Evolutionary conservation across 1,140 invertebrate genomes (phyloP).

Genomic region (Sminthurides bifidus): DNA sequence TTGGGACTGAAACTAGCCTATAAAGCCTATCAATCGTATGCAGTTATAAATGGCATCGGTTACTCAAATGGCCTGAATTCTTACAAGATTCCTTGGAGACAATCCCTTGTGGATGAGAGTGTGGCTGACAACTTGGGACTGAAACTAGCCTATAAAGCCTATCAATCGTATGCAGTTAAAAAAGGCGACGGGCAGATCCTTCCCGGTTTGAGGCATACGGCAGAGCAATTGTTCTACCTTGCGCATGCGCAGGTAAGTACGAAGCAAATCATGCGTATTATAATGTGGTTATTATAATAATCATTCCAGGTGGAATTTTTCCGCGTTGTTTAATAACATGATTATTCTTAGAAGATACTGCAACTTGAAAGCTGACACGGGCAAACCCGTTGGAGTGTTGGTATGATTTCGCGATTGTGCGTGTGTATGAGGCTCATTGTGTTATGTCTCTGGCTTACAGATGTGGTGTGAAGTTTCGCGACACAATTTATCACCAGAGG

Average conservation of each 20-base stretch:
- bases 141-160: slow-evolving; percentile 36
- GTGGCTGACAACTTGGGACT: slow-evolving; percentile 45
- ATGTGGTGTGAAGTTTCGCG: slow-evolving; percentile 72
- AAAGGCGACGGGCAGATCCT: slow-evolving; percentile 36
- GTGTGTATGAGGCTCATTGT: slow-evolving; percentile 53
- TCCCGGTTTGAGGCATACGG: slow-evolving; percentile 61
- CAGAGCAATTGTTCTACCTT: slow-evolving; percentile 77
- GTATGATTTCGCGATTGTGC: too few species aligned
- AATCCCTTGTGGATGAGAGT: slow-evolving; percentile 36
- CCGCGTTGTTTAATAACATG: not conserved
- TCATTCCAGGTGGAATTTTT: too few species aligned
- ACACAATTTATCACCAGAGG: slow-evolving; percentile 59
- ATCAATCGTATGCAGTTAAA: slow-evolving; percentile 25
- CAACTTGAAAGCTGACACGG: too few species aligned
- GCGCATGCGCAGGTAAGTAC: slow-evolving; percentile 49
- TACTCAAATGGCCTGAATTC: slow-evolving; percentile 39
- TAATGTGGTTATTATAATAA: too few species aligned
- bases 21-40: slow-evolving; percentile 26
- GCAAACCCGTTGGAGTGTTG: too few species aligned
- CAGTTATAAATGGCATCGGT: slow-evolving; percentile 35
- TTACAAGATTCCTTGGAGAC: slow-evolving; percentile 10
- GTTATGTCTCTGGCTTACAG: slow-evolving; percentile 66
- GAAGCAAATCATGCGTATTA: too few species aligned
- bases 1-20: slow-evolving; percentile 41
- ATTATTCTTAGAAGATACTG: not conserved